Evolutionary conservation across 2,797 vertebrate genomes (phyloP), one percentile per base, ranked within the genome.

Genomic region (Manis crassicaudata): DNA sequence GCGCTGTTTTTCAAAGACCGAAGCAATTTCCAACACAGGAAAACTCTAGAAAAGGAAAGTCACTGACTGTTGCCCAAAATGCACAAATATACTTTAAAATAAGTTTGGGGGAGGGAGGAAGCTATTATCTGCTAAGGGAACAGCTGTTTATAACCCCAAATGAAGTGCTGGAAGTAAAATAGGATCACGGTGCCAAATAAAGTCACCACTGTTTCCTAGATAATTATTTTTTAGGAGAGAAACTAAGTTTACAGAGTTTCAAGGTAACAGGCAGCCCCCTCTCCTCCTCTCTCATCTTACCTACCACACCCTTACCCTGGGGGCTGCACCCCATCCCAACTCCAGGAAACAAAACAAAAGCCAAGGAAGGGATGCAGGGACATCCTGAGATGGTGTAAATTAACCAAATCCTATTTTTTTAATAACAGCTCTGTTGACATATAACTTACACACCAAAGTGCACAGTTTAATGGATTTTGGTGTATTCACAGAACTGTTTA

Each of bases 1-100:
- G 79, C 25, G 97, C 96, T 97, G 95, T 96, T 95, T 97, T 97
- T 85, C 85, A 92, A 93, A 92, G 67, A 75, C 67, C 90, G 96
- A 89, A 96, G 94, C 92, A 90, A 85, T 76, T 96, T 84, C 73
- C 40, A 70, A 96, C 82, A 92, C 72, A 92, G 94, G 97, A 97
- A 90, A 76, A 80, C 62, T 91, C 94, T 75, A 75, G 94, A 75
- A 67, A 96, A 73, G 43, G 60, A 89, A 89, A 93, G 75, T 77
- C 60, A 90, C 16, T 27, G 52, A 25, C 40, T 43, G 16, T 21
- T 3, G 2, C 17, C 67, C 79, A 63, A 67, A 54, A 46, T 25
- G 29, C 2, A 92, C 32, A 96, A 58, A 68, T 27, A 67, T 2
- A 77, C 29, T 90, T 86, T 62, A 86, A 37, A 40, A 2, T 80